Evolutionary conservation across 1,140 invertebrate species (phyloP).

Genomic region (Mylabris phalerata): DNA sequence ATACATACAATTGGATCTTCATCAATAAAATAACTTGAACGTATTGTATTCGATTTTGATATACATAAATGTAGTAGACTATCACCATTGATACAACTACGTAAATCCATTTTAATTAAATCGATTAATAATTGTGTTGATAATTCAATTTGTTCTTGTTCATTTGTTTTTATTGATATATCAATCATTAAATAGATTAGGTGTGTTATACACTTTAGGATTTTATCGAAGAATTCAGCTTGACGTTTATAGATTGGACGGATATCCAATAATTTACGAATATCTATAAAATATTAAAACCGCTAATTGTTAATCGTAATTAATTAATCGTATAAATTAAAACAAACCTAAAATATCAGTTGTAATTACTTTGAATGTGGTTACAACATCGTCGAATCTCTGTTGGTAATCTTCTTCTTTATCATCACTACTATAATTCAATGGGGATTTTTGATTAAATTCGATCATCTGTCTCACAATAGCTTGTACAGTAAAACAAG

Average conservation of each 20-base stretch:
- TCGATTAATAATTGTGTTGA: constrained; percentile 44
- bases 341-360: constrained; percentile 46
- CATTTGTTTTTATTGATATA: constrained; percentile 48
- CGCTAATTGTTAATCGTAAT: not conserved
- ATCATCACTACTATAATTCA: constrained; percentile 25
- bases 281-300: constrained; percentile 42
- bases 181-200: constrained; percentile 68
- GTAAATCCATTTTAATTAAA: constrained; percentile 57
- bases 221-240: constrained; percentile 74
- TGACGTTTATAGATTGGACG: constrained; percentile 69
- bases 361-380: constrained; percentile 61
- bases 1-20: constrained; percentile 52
- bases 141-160: constrained; percentile 37
- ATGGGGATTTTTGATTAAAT: constrained; percentile 57
- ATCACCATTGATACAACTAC: constrained; percentile 65
- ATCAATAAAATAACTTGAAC: constrained; percentile 68
- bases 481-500: constrained; percentile 75
- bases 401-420: constrained; percentile 49
- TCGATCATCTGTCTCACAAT: constrained; percentile 72
- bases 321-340: not conserved
- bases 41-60: constrained; percentile 70
- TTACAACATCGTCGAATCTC: constrained; percentile 63
- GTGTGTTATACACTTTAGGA: constrained; percentile 72
- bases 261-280: constrained; percentile 55
- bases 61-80: constrained; percentile 75